These are phyloP conservation scores for Erannis defoliaria DNA, from an alignment of 2,888 invertebrate species.

Conservation along the genomic window DNA sequence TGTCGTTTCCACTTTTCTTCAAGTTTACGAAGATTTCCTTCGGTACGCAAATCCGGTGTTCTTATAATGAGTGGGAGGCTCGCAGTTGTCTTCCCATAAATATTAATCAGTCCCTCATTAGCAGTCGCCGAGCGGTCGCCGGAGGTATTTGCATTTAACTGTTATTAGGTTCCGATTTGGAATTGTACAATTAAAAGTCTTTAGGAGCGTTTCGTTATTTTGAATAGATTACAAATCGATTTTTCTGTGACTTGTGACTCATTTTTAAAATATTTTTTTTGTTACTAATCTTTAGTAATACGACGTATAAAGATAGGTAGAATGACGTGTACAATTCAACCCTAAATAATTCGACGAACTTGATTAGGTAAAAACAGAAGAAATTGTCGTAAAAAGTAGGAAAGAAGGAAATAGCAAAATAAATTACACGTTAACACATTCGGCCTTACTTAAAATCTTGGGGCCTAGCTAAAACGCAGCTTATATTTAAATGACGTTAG, in stretches of 20 bases:
- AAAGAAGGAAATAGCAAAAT: too few relatives aligned
- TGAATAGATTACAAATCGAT: conserved; percentile 4
- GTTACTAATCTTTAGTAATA: too few relatives aligned
- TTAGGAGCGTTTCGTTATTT: conserved; percentile 7
- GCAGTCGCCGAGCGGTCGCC: conserved; percentile 31
- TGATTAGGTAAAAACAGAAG: too few relatives aligned
- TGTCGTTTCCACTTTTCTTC: conserved; percentile 12
- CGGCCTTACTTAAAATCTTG: too few relatives aligned
- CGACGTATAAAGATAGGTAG: too few relatives aligned
- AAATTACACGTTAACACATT: too few relatives aligned
- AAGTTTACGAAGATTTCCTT: conserved; percentile 27
- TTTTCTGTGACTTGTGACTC: neutral
- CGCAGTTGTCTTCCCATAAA: conserved; percentile 34
- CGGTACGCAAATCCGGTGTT: conserved; percentile 34
- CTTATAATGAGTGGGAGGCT: conserved; percentile 34
- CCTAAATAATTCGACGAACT: too few relatives aligned
- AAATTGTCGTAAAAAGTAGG: too few relatives aligned
- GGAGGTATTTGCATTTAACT: conserved; percentile 34
- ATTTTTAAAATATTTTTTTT: too few relatives aligned
- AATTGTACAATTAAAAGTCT: conserved; percentile 31
- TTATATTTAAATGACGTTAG: too few relatives aligned
- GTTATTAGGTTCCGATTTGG: conserved; percentile 35
- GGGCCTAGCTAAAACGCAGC: too few relatives aligned
- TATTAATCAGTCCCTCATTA: conserved; percentile 38
- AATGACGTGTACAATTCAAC: too few relatives aligned